These are phyloP conservation scores for Poecile atricapillus DNA, from an alignment of 2,113 vertebrate species.

Conservation along the genomic window DNA sequence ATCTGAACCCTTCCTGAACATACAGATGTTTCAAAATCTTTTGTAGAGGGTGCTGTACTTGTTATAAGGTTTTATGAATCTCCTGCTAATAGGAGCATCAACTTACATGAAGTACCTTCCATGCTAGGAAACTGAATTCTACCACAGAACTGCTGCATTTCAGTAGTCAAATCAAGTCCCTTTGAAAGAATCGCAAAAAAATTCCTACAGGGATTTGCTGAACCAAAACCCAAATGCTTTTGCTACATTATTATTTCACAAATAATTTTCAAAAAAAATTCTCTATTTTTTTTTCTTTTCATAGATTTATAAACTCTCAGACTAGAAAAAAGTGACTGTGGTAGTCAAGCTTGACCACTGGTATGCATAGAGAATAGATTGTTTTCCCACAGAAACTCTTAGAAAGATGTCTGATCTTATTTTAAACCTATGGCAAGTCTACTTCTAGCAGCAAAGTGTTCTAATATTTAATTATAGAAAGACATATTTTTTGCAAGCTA, in stretches of 20 bases:
- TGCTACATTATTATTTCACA: neutral
- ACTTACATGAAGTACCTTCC: neutral
- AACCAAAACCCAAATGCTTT: neutral
- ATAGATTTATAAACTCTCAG: neutral
- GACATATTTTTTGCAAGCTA: neutral
- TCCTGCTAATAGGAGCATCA: neutral
- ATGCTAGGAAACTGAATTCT: neutral
- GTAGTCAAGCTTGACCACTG: neutral
- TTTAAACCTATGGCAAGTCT: neutral
- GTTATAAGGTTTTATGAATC: neutral
- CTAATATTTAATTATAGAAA: neutral
- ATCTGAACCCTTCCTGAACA: neutral
- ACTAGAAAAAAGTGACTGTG: neutral
- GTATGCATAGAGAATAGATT: neutral
- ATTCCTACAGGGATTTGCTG: neutral
- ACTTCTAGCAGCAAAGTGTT: neutral
- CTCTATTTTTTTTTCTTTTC: neutral
- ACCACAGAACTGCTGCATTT: neutral
- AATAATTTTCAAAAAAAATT: neutral
- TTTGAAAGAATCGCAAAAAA: neutral
- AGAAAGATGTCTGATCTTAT: neutral
- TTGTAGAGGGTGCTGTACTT: neutral
- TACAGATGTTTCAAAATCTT: neutral
- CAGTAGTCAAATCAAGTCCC: neutral
- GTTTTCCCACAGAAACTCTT: neutral